Percentiles rank a stretch among this genome's conserved stretches.
These are phyloP conservation scores for Sebastes paucispinis DNA, from an alignment of 2,797 vertebrate genomes.

Conservation along the genomic window DNA sequence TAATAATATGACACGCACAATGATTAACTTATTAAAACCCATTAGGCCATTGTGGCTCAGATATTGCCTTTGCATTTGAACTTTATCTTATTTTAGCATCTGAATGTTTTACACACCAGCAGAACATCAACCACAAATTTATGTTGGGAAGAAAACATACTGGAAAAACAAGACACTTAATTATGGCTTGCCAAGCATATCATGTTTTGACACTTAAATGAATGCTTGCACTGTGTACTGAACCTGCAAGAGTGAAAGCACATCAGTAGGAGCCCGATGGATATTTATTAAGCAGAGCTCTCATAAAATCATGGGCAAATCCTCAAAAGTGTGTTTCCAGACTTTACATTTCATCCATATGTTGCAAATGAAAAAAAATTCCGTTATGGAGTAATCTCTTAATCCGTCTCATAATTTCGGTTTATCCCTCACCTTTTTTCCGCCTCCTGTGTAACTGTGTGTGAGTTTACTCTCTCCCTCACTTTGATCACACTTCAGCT, in stretches of 20 bases:
- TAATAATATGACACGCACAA: background rate
- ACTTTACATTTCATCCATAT: background rate
- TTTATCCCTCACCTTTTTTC: conserved; percentile 56
- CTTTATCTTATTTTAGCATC: background rate
- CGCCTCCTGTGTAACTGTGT: conserved; percentile 9
- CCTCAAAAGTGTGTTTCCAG: background rate
- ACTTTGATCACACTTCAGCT: conserved; percentile 51
- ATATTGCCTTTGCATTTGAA: background rate
- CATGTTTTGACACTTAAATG: conserved; percentile 28
- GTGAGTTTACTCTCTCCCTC: conserved; percentile 24
- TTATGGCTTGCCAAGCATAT: conserved; percentile 3
- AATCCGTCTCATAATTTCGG: conserved; percentile 50
- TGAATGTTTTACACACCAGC: background rate
- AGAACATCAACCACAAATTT: background rate
- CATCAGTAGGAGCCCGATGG: background rate
- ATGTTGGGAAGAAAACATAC: background rate
- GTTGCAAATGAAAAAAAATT: conserved; percentile 17
- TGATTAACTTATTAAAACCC: background rate
- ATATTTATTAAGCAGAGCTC: conserved; percentile 2
- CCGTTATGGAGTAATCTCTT: conserved; percentile 51
- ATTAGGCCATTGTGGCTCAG: background rate
- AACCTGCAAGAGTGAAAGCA: background rate
- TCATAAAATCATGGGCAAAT: conserved; percentile 9
- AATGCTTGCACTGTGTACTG: conserved; percentile 9
- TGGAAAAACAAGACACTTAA: conserved; percentile 12